Base-by-base conservation (phyloP, 1,140 invertebrate species). In the Saccostrea echinata region DNA sequence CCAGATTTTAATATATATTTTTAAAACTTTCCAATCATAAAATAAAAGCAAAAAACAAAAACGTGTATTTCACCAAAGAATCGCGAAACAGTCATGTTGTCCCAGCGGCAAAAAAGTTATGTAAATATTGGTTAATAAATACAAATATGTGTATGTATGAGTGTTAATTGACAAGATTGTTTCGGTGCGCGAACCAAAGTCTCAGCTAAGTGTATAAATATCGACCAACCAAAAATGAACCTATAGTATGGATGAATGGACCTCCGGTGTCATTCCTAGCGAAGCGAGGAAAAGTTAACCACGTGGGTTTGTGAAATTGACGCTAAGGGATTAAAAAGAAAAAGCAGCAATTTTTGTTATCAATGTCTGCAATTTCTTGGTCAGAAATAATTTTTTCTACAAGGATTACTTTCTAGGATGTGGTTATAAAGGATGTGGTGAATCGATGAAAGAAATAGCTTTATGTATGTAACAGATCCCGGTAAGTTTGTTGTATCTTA, bases 121-220 rank as follows among this genome's bases (percentile, higher is more conserved):
- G 57, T 64, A 64, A 64, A 64, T 64, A 64, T 64, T 64, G 57
- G 57, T 64, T 64, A 64, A 64, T 24, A 24, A 64, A 64, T 64
- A 64, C 57, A 64, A 64, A 64, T 64, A n/a, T 21, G 57, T 18
- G 57, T 64, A 64, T 21, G 57, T 64, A 64, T 64, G 57, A 64
- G 16, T 64, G 3, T 64, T 64, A 64, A 64, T 64, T 64, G 24
- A 64, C 24, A 64, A 64, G 57, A 64, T n/a, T 64, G 18, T 64
- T 21, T 64, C 57, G 57, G 57, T 64, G 57, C 57, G 18, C 24
- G 57, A 64, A 64, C 57, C 57, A 21, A 8, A 64, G 21, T 24
- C 24, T n/a, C 57, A 1, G 57, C 57, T 64, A 2, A 8, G 24
- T 21, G 57, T 64, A 64, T n/a, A 64, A 64, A 64, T 64, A 64